phyloP scores from a whole-genome alignment of 2,113 vertebrate species.

The Cinclus cinclus region DNA sequence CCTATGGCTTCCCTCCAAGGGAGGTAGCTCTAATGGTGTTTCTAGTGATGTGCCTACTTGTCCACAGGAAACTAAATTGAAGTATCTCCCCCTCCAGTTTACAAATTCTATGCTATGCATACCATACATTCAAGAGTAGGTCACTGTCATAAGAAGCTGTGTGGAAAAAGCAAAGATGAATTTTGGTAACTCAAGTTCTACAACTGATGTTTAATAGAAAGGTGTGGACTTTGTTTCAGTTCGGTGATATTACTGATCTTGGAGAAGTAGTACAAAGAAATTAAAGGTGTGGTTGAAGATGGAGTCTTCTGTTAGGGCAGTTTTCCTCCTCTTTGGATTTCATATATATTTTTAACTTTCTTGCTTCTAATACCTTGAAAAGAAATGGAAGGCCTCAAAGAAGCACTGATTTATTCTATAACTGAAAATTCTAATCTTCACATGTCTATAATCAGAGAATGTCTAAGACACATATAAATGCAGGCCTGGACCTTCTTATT shows the following conservation, averaged over 20 bases:
- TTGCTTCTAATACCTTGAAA: not conserved
- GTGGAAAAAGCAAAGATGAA: not conserved
- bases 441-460: not conserved
- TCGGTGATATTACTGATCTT: not conserved
- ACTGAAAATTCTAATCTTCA: not conserved
- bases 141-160: not conserved
- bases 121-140: not conserved
- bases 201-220: not conserved
- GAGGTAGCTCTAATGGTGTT: constrained; percentile 22
- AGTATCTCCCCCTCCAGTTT: not conserved
- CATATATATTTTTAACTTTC: not conserved
- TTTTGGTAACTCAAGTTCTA: not conserved
- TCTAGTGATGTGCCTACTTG: not conserved
- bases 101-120: not conserved
- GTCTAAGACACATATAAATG: not conserved
- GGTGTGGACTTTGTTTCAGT: not conserved
- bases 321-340: not conserved
- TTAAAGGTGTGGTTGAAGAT: not conserved
- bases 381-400: not conserved
- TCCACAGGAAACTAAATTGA: not conserved
- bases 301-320: not conserved
- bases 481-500: not conserved
- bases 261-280: not conserved
- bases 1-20: constrained; percentile 15
- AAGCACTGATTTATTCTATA: not conserved